These are phyloP conservation scores for Pelobates cultripes DNA, from an alignment of 2,797 vertebrate genomes.

Conservation along the genomic window DNA sequence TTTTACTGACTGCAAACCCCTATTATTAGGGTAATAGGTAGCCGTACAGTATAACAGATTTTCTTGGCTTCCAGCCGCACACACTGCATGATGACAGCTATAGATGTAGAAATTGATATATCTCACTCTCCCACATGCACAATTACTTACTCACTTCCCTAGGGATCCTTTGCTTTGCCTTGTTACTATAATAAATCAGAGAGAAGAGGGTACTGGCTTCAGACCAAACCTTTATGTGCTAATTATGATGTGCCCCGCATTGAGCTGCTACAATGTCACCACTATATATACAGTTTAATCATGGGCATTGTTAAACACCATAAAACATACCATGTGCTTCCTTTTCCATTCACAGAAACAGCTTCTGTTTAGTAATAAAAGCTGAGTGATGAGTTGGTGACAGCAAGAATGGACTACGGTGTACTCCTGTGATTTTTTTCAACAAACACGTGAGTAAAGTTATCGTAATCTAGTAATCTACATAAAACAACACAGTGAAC, in stretches of 20 bases:
- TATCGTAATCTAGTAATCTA: too few relatives aligned
- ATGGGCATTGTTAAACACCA: neutral
- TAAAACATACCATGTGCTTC: too few relatives aligned
- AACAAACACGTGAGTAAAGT: too few relatives aligned
- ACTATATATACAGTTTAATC: constrained; percentile 39
- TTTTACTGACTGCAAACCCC: too few relatives aligned
- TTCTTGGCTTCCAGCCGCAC: neutral
- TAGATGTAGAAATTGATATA: constrained; percentile 19
- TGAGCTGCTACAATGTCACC: constrained; percentile 35
- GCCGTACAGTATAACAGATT: neutral
- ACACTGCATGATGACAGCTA: constrained; percentile 5
- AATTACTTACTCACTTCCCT: constrained; percentile 21
- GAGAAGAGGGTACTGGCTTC: constrained; percentile 28
- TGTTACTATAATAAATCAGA: constrained; percentile 40
- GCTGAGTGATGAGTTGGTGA: too few relatives aligned
- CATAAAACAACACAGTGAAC: too few relatives aligned
- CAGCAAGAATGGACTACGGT: too few relatives aligned
- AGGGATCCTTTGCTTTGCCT: constrained; percentile 23
- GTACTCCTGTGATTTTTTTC: too few relatives aligned
- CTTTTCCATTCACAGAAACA: too few relatives aligned
- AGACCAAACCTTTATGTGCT: constrained; percentile 45
- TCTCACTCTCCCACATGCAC: constrained; percentile 4
- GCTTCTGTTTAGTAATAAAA: too few relatives aligned
- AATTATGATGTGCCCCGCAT: constrained; percentile 39
- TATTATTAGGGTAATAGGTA: neutral